These are phyloP conservation scores for Caenorhabditis plicata DNA, from an alignment of 2,888 invertebrate genomes.

Conservation along the genomic window DNA sequence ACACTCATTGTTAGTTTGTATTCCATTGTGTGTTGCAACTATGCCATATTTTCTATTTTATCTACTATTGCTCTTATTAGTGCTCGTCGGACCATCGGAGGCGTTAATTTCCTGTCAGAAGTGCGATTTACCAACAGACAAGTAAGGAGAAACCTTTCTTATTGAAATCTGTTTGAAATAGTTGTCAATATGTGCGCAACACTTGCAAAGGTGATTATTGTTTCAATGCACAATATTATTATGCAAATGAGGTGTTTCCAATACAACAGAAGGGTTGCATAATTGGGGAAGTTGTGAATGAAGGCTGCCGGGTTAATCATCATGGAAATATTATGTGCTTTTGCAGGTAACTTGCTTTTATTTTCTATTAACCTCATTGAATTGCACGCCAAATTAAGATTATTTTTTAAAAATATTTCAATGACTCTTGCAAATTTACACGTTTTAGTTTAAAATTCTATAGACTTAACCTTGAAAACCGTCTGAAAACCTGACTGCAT, in stretches of 20 bases:
- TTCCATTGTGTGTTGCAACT: not conserved
- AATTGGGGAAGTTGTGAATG: constrained; percentile 22
- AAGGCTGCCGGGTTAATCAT: constrained; percentile 38
- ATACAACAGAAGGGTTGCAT: constrained; percentile 34
- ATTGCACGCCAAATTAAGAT: not conserved
- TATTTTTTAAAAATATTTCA: too few relatives aligned
- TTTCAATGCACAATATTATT: constrained; percentile 28
- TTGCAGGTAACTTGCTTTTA: constrained; percentile 9
- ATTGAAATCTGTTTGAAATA: constrained; percentile 2
- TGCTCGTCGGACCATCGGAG: not conserved
- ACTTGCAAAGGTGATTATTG: constrained; percentile 30
- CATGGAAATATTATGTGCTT: constrained; percentile 39
- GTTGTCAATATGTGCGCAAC: constrained; percentile 5
- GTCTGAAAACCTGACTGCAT: too few relatives aligned
- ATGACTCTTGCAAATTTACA: too few relatives aligned
- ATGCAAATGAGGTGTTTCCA: constrained; percentile 17
- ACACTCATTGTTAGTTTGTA: not conserved
- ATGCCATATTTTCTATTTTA: not conserved
- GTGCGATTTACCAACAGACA: not conserved
- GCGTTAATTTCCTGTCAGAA: not conserved
- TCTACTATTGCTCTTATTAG: not conserved
- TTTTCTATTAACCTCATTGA: too few relatives aligned
- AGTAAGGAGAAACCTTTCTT: not conserved
- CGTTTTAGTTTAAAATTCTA: too few relatives aligned
- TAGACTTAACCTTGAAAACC: too few relatives aligned